Conservation (phyloP, 2,888 invertebrate genomes). For the Griposia aprilina region DNA sequence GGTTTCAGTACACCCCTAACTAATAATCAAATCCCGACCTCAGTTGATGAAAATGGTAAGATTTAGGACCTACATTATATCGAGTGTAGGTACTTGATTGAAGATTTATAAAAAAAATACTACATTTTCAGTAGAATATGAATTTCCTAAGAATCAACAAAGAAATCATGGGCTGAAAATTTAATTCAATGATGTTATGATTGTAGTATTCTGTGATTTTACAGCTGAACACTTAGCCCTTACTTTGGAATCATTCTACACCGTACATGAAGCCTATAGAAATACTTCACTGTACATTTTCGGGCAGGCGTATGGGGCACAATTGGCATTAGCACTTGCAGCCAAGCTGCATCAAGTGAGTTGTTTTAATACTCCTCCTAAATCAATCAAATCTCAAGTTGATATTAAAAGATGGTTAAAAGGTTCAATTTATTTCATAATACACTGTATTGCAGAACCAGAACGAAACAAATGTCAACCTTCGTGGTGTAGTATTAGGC, state of each 20-base stretch:
- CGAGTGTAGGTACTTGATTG: not conserved
- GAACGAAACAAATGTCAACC: conserved; percentile 9
- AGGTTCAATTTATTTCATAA: not conserved
- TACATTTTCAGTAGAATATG: not conserved
- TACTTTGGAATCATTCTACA: conserved; percentile 92
- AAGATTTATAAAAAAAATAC: not conserved
- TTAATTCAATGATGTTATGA: not conserved
- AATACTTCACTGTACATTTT: conserved; percentile 94
- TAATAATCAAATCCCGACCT: conserved; percentile 70
- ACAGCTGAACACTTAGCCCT: conserved; percentile 93
- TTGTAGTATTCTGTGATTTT: conserved; percentile 56
- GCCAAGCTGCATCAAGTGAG: conserved; percentile 84
- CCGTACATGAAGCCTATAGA: conserved; percentile 91
- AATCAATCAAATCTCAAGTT: conserved; percentile 3
- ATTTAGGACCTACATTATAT: not conserved
- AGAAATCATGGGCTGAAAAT: no score
- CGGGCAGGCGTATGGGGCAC: conserved; percentile 97
- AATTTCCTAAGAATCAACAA: not conserved
- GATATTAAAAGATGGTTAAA: not conserved
- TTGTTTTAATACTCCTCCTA: conserved; percentile 5
- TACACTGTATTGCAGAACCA: conserved; percentile 32
- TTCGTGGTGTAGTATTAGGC: conserved; percentile 93
- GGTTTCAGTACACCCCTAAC: conserved; percentile 95
- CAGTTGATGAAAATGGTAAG: conserved; percentile 59
- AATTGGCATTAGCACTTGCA: conserved; percentile 95